Evolutionary conservation across 1,140 invertebrate species (phyloP).

Genomic region (Atta texana): DNA sequence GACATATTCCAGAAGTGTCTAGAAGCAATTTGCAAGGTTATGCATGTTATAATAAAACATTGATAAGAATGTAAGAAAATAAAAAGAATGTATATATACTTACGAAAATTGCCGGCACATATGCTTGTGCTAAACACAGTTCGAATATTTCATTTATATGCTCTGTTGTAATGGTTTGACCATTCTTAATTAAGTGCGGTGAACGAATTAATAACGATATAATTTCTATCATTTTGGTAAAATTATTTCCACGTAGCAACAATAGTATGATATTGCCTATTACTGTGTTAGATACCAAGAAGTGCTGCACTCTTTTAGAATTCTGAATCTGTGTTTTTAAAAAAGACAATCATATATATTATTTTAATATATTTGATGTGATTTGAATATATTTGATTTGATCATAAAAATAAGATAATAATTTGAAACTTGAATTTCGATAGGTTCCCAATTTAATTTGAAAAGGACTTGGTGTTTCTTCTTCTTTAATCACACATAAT

Average conservation of each 20-base stretch:
- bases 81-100: conserved; percentile 49
- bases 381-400: background rate
- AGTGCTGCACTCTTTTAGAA: conserved; percentile 6
- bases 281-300: background rate
- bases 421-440: conserved; percentile 24
- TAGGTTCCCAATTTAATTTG: background rate
- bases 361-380: background rate
- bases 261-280: conserved; percentile 70
- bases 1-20: conserved; percentile 57
- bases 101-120: conserved; percentile 75
- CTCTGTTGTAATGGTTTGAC: conserved; percentile 46
- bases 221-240: conserved; percentile 69
- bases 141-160: conserved; percentile 72
- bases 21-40: background rate
- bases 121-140: conserved; percentile 65
- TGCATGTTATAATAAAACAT: background rate
- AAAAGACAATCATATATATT: background rate
- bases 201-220: conserved; percentile 60
- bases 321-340: conserved; percentile 23
- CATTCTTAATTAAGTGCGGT: conserved; percentile 17
- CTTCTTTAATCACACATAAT: background rate
- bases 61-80: background rate
- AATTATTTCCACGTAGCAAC: conserved; percentile 67
- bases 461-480: background rate
- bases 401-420: conserved; percentile 17